Percentiles rank a stretch among this genome's conserved stretches.
These are phyloP conservation scores for Megastigmus dorsalis DNA, from an alignment of 2,888 invertebrate genomes.

Conservation along the genomic window DNA sequence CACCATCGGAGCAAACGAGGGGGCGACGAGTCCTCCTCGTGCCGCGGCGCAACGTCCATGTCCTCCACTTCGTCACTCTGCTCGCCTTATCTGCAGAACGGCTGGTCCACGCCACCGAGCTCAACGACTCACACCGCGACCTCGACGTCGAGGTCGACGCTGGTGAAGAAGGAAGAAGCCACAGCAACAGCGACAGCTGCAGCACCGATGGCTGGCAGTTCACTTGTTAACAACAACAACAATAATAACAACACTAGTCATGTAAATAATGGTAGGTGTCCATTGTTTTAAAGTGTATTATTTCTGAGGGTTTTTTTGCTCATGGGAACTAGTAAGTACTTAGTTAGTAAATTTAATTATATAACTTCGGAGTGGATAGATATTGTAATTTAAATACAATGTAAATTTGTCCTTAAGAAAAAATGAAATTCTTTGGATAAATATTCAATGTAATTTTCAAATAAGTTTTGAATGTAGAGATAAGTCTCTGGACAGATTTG, in stretches of 20 bases:
- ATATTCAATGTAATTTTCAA: too few relatives aligned
- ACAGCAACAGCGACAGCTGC: neutral
- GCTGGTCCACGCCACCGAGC: conserved; percentile 77
- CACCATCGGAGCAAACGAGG: conserved; percentile 1
- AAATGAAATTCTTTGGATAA: too few relatives aligned
- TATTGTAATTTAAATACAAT: too few relatives aligned
- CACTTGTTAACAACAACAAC: conserved; percentile 69
- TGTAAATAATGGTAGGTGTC: conserved; percentile 64
- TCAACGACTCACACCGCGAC: conserved; percentile 11
- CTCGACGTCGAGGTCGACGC: conserved; percentile 39
- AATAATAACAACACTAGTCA: conserved; percentile 69
- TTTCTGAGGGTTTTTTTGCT: neutral
- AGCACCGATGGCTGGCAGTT: conserved; percentile 54
- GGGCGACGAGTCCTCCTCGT: neutral
- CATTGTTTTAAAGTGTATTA: neutral
- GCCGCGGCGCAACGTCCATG: conserved; percentile 62
- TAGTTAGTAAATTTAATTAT: neutral
- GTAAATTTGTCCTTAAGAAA: too few relatives aligned
- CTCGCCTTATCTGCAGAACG: conserved; percentile 76
- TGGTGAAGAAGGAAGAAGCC: conserved; percentile 44
- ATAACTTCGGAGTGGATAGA: too few relatives aligned
- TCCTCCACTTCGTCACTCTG: conserved; percentile 13
- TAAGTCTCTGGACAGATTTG: too few relatives aligned
- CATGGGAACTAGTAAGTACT: too few relatives aligned
- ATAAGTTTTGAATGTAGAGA: too few relatives aligned